phyloP scores from a whole-genome alignment of 2,888 invertebrate genomes.

The Helicoverpa assulta region DNA sequence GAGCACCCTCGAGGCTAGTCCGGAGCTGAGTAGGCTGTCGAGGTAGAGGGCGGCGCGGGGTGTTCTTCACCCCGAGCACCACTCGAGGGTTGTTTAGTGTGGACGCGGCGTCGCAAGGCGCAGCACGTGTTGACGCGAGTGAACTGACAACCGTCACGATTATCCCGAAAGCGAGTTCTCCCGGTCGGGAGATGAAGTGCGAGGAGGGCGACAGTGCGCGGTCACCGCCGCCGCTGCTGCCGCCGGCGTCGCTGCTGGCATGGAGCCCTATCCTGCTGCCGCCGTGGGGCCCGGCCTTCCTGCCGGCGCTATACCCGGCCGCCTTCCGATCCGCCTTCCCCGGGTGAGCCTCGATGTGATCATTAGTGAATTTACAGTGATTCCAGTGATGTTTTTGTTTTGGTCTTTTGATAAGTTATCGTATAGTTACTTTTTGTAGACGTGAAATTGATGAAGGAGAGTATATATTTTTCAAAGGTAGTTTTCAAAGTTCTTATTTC shows the following conservation, averaged over 20 bases:
- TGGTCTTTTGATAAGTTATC: not conserved
- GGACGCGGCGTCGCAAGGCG: conserved; percentile 86
- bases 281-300: conserved; percentile 93
- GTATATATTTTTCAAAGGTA: not conserved
- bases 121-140: conserved; percentile 86
- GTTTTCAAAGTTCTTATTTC: not conserved
- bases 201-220: conserved; percentile 86
- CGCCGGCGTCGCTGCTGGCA: conserved; percentile 92
- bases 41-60: conserved; percentile 89
- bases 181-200: conserved; percentile 89
- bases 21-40: conserved; percentile 89
- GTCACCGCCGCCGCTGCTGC: conserved; percentile 85
- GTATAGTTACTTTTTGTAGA: not conserved
- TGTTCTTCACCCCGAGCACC: conserved; percentile 89
- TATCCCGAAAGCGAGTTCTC: conserved; percentile 88
- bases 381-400: conserved; percentile 45
- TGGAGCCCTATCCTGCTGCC: conserved; percentile 94
- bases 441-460: too few species aligned
- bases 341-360: conserved; percentile 90
- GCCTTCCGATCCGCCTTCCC: conserved; percentile 93
- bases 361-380: conserved; percentile 47
- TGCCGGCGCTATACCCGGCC: conserved; percentile 93
- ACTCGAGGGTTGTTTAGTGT: conserved; percentile 90
- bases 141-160: conserved; percentile 81
- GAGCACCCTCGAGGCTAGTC: conserved; percentile 88